Evolutionary conservation across 2,888 invertebrate species (phyloP).

Genomic region (Agrilus biguttatus): DNA sequence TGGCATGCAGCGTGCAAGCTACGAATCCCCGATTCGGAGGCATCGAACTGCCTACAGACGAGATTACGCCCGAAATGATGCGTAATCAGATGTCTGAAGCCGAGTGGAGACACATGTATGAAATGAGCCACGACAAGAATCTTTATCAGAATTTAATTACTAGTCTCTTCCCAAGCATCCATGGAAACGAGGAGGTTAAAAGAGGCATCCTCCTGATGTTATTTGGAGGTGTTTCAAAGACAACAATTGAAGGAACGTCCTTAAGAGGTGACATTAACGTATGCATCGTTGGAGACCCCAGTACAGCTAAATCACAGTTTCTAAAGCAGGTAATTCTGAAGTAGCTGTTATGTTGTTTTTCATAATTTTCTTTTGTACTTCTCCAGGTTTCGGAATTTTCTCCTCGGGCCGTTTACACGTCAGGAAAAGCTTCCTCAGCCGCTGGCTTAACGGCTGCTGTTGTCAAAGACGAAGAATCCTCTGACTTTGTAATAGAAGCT

Average conservation of each 20-base stretch:
- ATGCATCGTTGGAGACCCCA: constrained; percentile 97
- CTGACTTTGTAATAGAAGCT: constrained; percentile 98
- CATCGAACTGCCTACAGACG: constrained; percentile 68
- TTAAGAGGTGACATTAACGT: constrained; percentile 95
- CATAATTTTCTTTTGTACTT: neutral
- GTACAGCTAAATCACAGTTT: constrained; percentile 96
- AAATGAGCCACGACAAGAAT: constrained; percentile 90
- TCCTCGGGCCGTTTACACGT: constrained; percentile 94
- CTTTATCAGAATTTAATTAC: constrained; percentile 81
- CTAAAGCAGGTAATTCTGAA: constrained; percentile 63
- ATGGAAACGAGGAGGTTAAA: constrained; percentile 95
- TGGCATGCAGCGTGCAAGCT: constrained; percentile 83
- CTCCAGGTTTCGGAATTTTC: constrained; percentile 65
- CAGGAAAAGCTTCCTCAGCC: constrained; percentile 94
- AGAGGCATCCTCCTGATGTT: constrained; percentile 79
- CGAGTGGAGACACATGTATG: constrained; percentile 91
- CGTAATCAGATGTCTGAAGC: constrained; percentile 86
- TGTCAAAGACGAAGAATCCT: constrained; percentile 92
- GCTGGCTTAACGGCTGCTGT: constrained; percentile 99
- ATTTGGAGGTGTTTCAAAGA: constrained; percentile 94
- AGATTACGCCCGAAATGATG: constrained; percentile 83
- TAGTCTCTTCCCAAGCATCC: constrained; percentile 90
- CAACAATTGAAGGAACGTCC: constrained; percentile 78
- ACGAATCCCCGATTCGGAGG: constrained; percentile 82
- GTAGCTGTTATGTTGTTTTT: neutral